Conservation (phyloP, 2,797 vertebrate species). For the Oreonectes daqikongensis region DNA sequence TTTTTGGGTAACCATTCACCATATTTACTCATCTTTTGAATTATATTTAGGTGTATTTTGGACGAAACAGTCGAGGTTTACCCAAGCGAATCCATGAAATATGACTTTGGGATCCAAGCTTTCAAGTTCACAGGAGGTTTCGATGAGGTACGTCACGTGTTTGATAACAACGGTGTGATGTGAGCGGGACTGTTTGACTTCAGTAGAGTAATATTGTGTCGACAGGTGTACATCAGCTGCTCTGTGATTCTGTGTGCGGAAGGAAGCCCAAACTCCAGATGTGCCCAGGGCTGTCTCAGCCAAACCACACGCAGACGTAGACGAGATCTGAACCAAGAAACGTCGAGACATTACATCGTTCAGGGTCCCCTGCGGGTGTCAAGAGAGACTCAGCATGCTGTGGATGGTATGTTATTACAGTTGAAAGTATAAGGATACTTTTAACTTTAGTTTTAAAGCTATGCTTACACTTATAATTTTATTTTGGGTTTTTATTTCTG, state of each 20-base stretch:
- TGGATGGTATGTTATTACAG: not conserved
- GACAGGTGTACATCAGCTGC: slow-evolving; percentile 76
- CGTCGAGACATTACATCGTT: slow-evolving; percentile 64
- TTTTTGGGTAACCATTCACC: too few relatives aligned
- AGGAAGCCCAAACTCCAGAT: slow-evolving; percentile 66
- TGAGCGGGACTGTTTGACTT: not conserved
- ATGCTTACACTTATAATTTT: too few relatives aligned
- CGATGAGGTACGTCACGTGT: slow-evolving; percentile 71
- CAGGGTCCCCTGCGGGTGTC: slow-evolving; percentile 72
- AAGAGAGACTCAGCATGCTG: not conserved
- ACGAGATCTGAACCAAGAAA: slow-evolving; percentile 61
- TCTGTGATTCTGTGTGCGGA: slow-evolving; percentile 73
- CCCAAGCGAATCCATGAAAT: slow-evolving; percentile 39
- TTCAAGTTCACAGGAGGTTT: slow-evolving; percentile 75
- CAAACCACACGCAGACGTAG: slow-evolving; percentile 54
- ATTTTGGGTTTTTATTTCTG: not conserved
- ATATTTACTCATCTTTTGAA: not conserved
- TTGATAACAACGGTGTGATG: not conserved
- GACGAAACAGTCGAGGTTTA: slow-evolving; percentile 66
- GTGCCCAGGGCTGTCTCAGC: slow-evolving; percentile 68
- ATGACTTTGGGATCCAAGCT: slow-evolving; percentile 70
- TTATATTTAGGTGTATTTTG: slow-evolving; percentile 62
- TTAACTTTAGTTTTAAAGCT: not conserved
- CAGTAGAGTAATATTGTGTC: not conserved
- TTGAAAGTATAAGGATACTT: not conserved